phyloP scores from a whole-genome alignment of 2,113 vertebrate genomes.

The Rafetus swinhoei region DNA sequence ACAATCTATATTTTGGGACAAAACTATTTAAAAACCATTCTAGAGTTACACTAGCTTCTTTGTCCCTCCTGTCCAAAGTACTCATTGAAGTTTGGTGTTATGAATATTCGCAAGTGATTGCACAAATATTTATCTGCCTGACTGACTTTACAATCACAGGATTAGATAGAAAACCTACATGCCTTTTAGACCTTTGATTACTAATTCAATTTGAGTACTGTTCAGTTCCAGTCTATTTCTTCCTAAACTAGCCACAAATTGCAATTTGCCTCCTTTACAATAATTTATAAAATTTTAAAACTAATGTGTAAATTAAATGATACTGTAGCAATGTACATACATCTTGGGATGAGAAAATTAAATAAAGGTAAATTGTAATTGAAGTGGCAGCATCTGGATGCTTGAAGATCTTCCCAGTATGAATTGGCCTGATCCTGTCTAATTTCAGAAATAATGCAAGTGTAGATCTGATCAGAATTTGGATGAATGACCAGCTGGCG shows the following conservation, averaged over 20 bases:
- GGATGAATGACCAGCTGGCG: neutral
- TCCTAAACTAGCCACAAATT: neutral
- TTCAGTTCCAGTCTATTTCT: neutral
- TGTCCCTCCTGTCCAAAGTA: neutral
- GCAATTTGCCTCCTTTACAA: neutral
- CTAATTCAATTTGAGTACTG: neutral
- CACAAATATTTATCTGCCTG: neutral
- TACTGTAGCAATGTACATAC: neutral
- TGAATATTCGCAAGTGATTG: neutral
- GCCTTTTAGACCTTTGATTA: neutral
- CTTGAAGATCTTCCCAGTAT: neutral
- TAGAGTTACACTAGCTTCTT: neutral
- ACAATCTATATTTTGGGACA: neutral
- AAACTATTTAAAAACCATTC: neutral
- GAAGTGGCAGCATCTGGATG: neutral
- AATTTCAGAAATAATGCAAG: neutral
- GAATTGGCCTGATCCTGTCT: neutral
- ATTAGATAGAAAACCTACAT: neutral
- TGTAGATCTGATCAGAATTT: neutral
- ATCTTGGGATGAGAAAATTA: neutral
- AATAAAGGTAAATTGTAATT: neutral
- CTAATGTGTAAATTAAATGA: conserved; percentile 14
- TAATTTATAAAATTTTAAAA: neutral
- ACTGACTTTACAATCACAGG: neutral
- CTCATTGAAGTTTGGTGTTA: neutral